A percentile compares a stretch with the other conserved stretches of the same genome.
These are phyloP conservation scores for Nomada lathburiana DNA, from an alignment of 2,888 invertebrate species.

Conservation along the genomic window DNA sequence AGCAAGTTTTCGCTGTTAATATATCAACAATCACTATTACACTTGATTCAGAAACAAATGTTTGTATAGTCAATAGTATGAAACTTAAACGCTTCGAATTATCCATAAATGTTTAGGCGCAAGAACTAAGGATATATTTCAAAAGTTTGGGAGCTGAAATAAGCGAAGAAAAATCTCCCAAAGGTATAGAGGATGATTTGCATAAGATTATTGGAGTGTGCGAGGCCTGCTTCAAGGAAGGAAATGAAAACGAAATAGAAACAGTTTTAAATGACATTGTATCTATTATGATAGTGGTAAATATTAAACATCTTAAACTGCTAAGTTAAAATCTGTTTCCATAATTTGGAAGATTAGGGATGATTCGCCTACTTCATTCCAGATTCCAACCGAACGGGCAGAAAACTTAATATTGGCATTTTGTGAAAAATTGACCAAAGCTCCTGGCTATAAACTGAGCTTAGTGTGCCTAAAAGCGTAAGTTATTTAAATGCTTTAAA, in stretches of 20 bases:
- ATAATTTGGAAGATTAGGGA: neutral
- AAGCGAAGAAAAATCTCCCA: constrained; percentile 94
- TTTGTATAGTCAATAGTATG: neutral
- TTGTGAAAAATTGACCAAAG: constrained; percentile 96
- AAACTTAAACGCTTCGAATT: constrained; percentile 59
- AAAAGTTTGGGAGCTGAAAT: constrained; percentile 98
- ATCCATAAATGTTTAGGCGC: constrained; percentile 86
- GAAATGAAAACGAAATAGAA: constrained; percentile 95
- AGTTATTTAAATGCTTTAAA: constrained; percentile 79
- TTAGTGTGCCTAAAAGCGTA: constrained; percentile 94
- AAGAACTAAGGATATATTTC: constrained; percentile 95
- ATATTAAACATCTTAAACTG: constrained; percentile 70
- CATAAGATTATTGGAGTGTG: constrained; percentile 97
- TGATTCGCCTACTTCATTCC: constrained; percentile 46
- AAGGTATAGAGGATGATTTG: constrained; percentile 96
- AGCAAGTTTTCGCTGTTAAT: neutral
- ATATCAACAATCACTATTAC: neutral
- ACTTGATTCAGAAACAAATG: neutral
- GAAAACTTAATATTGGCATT: constrained; percentile 95
- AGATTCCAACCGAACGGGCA: constrained; percentile 94
- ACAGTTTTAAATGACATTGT: constrained; percentile 98
- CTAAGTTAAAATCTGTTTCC: neutral
- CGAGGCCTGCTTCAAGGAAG: constrained; percentile 95
- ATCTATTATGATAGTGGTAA: constrained; percentile 95
- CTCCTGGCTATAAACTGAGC: constrained; percentile 92